Evolutionary conservation across 2,888 invertebrate species (phyloP).

Genomic region (Luperina testacea): DNA sequence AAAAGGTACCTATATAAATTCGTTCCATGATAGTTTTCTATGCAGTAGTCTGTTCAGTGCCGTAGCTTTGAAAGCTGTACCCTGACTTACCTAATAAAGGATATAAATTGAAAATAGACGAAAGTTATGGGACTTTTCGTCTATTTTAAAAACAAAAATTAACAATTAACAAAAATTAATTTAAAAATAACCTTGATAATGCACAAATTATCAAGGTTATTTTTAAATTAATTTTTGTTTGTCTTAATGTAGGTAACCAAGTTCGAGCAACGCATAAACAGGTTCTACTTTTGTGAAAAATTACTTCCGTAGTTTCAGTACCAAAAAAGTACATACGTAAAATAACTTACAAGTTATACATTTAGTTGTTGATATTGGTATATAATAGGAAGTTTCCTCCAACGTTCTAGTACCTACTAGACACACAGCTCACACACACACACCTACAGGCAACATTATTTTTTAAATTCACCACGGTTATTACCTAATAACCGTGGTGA

Average conservation of each 20-base stretch:
- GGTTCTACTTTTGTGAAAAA: constrained; percentile 28
- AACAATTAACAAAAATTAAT: too few species aligned
- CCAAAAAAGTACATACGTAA: constrained; percentile 1
- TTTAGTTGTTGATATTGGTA: constrained; percentile 18
- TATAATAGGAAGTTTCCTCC: constrained; percentile 32
- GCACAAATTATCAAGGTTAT: constrained; percentile 3
- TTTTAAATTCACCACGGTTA: too few species aligned
- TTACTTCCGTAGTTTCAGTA: constrained; percentile 42
- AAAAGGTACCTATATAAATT: not conserved
- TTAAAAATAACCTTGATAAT: too few species aligned
- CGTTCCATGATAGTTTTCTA: not conserved
- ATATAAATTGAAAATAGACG: not conserved
- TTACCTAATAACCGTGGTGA: not conserved
- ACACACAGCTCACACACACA: too few species aligned
- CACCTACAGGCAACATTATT: too few species aligned
- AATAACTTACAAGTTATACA: constrained; percentile 8
- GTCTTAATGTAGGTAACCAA: not conserved
- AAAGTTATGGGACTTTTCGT: too few species aligned
- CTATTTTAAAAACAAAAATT: too few species aligned
- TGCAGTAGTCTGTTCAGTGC: not conserved
- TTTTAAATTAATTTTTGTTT: not conserved
- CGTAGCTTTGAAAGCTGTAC: not conserved
- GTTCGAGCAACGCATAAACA: constrained; percentile 20
- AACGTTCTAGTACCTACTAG: constrained; percentile 14
- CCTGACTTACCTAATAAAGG: not conserved